phyloP scores from a whole-genome alignment of 2,888 invertebrate species.

The Drosophila demipolita region DNA sequence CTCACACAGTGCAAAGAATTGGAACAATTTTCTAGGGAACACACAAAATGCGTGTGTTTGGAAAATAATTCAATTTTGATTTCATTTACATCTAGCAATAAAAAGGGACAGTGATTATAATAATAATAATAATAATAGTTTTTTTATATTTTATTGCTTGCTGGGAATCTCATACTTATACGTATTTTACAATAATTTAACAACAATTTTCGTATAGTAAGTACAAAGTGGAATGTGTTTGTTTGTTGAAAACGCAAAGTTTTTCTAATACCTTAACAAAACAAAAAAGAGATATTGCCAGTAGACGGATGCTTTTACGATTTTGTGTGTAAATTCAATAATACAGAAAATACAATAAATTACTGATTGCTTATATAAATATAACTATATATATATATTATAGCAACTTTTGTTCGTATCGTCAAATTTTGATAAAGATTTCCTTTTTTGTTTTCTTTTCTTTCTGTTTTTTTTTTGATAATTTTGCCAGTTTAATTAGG shows the following conservation, averaged over 20 bases:
- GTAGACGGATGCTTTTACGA: slow-evolving; percentile 61
- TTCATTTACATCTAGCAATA: slow-evolving; percentile 41
- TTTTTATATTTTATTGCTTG: slow-evolving; percentile 45
- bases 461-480: slow-evolving; percentile 48
- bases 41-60: slow-evolving; percentile 20
- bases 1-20: slow-evolving; percentile 32
- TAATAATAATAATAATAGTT: slow-evolving; percentile 36
- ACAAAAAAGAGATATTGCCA: slow-evolving; percentile 64
- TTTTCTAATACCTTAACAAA: slow-evolving; percentile 61
- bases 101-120: slow-evolving; percentile 26
- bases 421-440: slow-evolving; percentile 40
- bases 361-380: slow-evolving; percentile 51
- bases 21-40: slow-evolving; percentile 38
- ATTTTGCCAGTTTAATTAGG: slow-evolving; percentile 48
- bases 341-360: slow-evolving; percentile 67
- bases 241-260: slow-evolving; percentile 49
- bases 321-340: slow-evolving; percentile 33
- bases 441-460: slow-evolving; percentile 1
- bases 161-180: slow-evolving; percentile 49
- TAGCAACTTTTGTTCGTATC: slow-evolving; percentile 46
- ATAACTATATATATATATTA: slow-evolving; percentile 30
- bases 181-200: slow-evolving; percentile 57
- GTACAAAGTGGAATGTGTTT: slow-evolving; percentile 71
- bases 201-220: slow-evolving; percentile 59
- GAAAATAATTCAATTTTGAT: slow-evolving; percentile 45